Evolutionary conservation across 2,797 vertebrate genomes (phyloP), one percentile per base, ranked within the genome.

Genomic region (Rhinogobio ventralis): DNA sequence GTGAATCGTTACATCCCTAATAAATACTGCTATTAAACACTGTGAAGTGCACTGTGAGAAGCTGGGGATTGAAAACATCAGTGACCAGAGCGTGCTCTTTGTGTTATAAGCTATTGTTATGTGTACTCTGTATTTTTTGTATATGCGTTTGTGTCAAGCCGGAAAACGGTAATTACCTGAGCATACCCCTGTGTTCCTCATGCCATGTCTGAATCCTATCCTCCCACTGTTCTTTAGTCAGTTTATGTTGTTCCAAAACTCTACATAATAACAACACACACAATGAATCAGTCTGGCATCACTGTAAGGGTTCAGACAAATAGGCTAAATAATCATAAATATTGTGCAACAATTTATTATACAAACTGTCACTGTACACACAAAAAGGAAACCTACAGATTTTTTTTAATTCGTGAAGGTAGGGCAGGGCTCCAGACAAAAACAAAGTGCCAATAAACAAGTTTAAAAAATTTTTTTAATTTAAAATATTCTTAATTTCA

Each of bases 171-270:
- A 81, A 80, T 85, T 89, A 98, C 98, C 98, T 97, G 89, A 99
- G 93, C 97, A 98, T 99, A 91, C 96, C 97, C 91, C 95, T 93
- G 90, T 99, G 98, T 74, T 99, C 98, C 85, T 99, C 97, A 33
- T 99, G 98, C 98, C 98, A 99, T 28, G 96, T 97, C 92, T 99
- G 98, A 95, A 99, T 99, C 91, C 98, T 95, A 93, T 99, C 98
- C 92, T 99, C 98, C 98, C 98, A 99, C 82, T 99, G 98, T 86
- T 99, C 98, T 94, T 99, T 99, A 82, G 98, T 99, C 90, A 99
- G 93, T 91, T 99, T 99, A 93, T 99, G 98, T 89, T 99, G 98
- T 89, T 99, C 98, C 92, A 99, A 94, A 85, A 99, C 98, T 46
- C 98, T 99, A 85, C 6, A 89, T 55, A 49, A 75, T 14, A 55